These are phyloP conservation scores for Idaea aversata DNA, from an alignment of 2,888 invertebrate genomes.

Conservation along the genomic window DNA sequence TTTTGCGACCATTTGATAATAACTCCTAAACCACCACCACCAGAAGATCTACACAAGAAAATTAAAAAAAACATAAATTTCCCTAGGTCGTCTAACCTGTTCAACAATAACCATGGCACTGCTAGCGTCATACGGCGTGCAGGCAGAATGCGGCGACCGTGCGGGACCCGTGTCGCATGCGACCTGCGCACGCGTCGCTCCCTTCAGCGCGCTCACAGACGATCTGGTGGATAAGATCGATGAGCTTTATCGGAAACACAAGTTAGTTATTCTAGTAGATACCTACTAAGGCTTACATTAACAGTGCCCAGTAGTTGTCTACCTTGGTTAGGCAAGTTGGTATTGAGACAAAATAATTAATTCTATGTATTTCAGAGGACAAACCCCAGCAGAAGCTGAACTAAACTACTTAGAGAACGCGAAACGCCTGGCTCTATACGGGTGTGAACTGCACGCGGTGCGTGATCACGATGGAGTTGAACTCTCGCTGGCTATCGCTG, in stretches of 20 bases:
- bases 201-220: slow-evolving; percentile 85
- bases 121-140: slow-evolving; percentile 91
- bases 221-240: slow-evolving; percentile 95
- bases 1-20: too few relatives aligned
- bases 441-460: slow-evolving; percentile 96
- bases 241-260: slow-evolving; percentile 95
- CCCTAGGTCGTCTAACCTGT: slow-evolving; percentile 91
- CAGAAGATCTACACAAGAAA: too few relatives aligned
- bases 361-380: slow-evolving; percentile 84
- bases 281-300: background rate
- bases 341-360: background rate
- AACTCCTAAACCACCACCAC: too few relatives aligned
- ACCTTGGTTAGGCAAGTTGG: background rate
- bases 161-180: slow-evolving; percentile 86
- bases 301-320: too few relatives aligned
- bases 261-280: slow-evolving; percentile 66
- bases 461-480: slow-evolving; percentile 95
- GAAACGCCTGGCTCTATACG: slow-evolving; percentile 98
- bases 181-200: slow-evolving; percentile 89
- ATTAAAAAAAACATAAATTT: slow-evolving; percentile 74
- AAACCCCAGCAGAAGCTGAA: slow-evolving; percentile 98
- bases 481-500: slow-evolving; percentile 95
- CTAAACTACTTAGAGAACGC: slow-evolving; percentile 98
- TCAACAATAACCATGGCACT: slow-evolving; percentile 97
- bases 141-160: slow-evolving; percentile 97